Conservation (phyloP, 2,113 vertebrate species). For the Alligator sinensis region DNA sequence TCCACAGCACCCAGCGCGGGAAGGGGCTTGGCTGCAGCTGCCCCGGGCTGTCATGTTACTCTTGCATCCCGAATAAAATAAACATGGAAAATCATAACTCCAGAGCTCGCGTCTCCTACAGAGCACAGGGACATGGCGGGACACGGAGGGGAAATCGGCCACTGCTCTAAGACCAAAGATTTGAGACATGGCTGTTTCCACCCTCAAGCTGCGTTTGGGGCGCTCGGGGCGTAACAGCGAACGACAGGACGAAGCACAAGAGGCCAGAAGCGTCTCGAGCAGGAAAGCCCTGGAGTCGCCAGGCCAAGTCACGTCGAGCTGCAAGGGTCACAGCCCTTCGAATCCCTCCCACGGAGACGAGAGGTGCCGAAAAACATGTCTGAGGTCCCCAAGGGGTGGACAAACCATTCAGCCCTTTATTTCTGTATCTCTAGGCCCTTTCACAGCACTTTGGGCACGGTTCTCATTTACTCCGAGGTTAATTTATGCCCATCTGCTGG, state of each 20-base stretch:
- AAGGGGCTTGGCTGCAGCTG: not conserved
- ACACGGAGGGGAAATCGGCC: not conserved
- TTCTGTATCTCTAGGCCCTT: not conserved
- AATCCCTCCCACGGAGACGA: not conserved
- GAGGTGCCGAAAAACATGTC: not conserved
- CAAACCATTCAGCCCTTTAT: not conserved
- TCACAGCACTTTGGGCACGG: not conserved
- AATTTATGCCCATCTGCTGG: not conserved
- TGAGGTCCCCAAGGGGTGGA: not conserved
- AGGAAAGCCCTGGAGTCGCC: not conserved
- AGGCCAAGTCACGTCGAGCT: rapidly evolving
- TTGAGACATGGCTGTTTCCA: not conserved
- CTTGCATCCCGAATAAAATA: not conserved
- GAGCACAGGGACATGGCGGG: not conserved
- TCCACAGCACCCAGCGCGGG: not conserved
- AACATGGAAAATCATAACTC: not conserved
- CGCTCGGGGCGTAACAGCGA: too few species aligned
- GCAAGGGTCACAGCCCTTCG: too few species aligned
- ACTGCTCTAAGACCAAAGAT: not conserved
- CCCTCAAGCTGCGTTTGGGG: not conserved
- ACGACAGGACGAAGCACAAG: not conserved
- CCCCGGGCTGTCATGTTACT: too few species aligned
- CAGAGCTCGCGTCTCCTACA: not conserved
- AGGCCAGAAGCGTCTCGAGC: not conserved
- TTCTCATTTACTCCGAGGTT: not conserved